A percentile compares a stretch with the other conserved stretches of the same genome.
Evolutionary conservation across 2,113 vertebrate genomes (phyloP).

Genomic region (Phalacrocorax carbo): DNA sequence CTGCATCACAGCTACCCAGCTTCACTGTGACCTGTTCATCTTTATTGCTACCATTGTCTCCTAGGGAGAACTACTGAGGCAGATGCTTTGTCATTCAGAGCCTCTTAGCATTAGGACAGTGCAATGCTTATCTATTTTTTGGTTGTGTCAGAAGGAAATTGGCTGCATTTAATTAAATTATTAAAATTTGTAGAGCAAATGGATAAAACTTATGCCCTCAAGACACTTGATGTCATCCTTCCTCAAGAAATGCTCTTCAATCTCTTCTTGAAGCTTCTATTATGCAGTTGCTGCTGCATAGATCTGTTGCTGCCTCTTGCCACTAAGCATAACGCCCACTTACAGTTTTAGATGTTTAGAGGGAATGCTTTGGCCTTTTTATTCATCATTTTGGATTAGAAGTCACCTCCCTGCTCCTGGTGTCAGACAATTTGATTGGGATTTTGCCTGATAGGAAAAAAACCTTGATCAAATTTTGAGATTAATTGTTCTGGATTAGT

Average conservation of each 20-base stretch:
- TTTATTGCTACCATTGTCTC: neutral
- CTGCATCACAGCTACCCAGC: neutral
- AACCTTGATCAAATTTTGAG: neutral
- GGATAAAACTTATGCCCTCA: neutral
- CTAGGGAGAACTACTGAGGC: neutral
- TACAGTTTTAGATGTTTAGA: conserved; percentile 31
- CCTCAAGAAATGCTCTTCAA: conserved; percentile 26
- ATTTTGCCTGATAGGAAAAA: neutral
- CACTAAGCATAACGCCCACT: neutral
- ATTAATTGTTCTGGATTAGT: neutral
- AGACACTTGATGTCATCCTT: conserved; percentile 37
- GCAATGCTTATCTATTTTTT: conserved; percentile 1
- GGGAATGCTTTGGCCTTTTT: neutral
- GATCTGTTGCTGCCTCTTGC: neutral
- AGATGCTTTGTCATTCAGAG: conserved; percentile 7
- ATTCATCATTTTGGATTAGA: neutral
- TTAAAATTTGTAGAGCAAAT: conserved; percentile 32
- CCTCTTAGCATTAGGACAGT: too few species aligned
- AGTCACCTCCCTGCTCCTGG: neutral
- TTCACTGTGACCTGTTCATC: neutral
- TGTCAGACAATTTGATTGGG: neutral
- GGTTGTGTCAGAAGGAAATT: neutral
- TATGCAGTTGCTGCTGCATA: neutral
- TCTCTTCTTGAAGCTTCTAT: neutral
- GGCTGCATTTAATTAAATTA: conserved; percentile 39